Base-by-base conservation (phyloP, 37 sponge, comb jelly and placozoan genomes). In the Theonella swinhoei region DNA sequence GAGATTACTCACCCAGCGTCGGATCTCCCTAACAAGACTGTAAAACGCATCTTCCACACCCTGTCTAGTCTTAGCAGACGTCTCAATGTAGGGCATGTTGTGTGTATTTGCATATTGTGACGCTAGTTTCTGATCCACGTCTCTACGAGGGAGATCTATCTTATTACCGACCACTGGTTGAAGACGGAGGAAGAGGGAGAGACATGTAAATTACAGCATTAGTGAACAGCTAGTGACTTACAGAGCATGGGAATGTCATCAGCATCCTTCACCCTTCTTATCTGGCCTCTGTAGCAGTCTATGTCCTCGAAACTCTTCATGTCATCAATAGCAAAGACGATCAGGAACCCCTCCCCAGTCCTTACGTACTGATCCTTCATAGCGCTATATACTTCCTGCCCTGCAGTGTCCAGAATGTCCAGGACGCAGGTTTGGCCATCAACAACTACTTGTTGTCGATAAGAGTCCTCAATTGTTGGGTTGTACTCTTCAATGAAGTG, bases 331-430 rank as follows among this genome's bases (percentile, higher is more conserved):
- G 98, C 98, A 76, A 95, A 97, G 17, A 97, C 98, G 77, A 91
- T 91, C 40, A 97, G 87, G 69, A 97, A 97, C 32, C 98, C 98
- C 63, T 97, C 98, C 39, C 98, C 98, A 22, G 98, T 97, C 62
- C 98, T 88, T 96, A 97, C 95, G 82, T 97, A 97, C 85, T 97
- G 97, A 65, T 97, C 97, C 36, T 95, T 83, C 97, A 97, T 97
- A 26, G 97, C 97, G 77, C 94, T 94, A 76, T 94, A 94, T 67
- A 92, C 96, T 42, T 96, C 96, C 35, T 96, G 96, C 39, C 96
- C 96, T 5, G 96, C 58, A n/a, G n/a, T n/a, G n/a, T n/a, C n/a
- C n/a, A n/a, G n/a, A n/a, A n/a, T n/a, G n/a, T n/a, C n/a, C n/a
- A 92, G 82, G 9, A 92, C 64, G 76, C 93, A 92, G 1, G 93